Evolutionary conservation across 1,140 invertebrate genomes (phyloP).

Genomic region (Lepidurus apus): DNA sequence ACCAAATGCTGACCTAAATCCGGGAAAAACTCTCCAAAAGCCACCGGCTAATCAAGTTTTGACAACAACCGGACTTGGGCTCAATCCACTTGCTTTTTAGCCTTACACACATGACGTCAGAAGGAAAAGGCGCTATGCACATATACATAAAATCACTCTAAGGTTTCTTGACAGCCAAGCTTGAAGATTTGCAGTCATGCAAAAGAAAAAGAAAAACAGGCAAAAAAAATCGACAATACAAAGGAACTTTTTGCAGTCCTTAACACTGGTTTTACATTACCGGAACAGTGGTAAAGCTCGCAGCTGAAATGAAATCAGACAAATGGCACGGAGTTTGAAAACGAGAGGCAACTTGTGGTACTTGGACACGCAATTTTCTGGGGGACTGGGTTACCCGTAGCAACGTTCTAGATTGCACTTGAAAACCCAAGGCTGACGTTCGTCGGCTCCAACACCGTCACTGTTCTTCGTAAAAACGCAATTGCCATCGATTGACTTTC

Average conservation of each 20-base stretch:
- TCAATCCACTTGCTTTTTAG: background rate
- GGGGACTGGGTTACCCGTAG: background rate
- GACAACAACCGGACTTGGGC: background rate
- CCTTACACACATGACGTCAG: background rate
- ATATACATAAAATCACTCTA: background rate
- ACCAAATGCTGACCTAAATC: background rate
- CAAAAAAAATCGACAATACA: background rate
- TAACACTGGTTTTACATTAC: background rate
- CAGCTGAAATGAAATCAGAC: background rate
- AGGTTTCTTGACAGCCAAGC: background rate
- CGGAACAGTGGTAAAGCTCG: background rate
- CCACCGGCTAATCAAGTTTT: background rate
- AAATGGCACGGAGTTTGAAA: conserved; percentile 11
- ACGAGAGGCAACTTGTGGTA: background rate
- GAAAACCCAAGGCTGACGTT: background rate
- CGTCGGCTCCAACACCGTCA: background rate
- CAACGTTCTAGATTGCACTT: conserved; percentile 13
- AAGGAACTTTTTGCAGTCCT: background rate
- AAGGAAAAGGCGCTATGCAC: background rate
- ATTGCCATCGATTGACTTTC: background rate
- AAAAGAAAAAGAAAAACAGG: background rate
- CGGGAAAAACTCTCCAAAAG: background rate
- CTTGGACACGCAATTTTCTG: conserved; percentile 14
- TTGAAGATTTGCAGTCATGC: background rate
- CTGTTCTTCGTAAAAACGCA: background rate